Base-by-base conservation (phyloP, 2,888 invertebrate genomes). In the Acanthopleura granulata region DNA sequence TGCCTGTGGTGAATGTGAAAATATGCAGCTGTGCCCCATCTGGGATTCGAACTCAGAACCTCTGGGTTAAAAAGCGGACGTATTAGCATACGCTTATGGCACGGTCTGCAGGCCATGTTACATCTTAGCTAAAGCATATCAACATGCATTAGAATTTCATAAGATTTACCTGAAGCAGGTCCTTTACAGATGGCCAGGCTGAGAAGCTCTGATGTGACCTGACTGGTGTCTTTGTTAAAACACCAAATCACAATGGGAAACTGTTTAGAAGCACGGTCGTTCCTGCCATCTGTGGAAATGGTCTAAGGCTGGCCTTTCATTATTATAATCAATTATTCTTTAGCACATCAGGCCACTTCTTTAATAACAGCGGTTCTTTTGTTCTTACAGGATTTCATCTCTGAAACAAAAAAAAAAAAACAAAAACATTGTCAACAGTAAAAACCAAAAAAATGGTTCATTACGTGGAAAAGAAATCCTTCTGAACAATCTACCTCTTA, bases 271-370 rank as follows among this genome's bases (percentile, higher is more conserved):
- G 12, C 15, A 62, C 22, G 12, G 27, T 62, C 66, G n/a, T 62
- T 62, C 12, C 66, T 62, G 12, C 66, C 66, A 62, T 62, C 66
- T 22, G 66, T 62, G 14, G 66, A 62, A 15, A 62, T 62, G 15
- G 66, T 62, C 15, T 22, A 62, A 15, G 66, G 69, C 16, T 16
- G 27, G 12, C 25, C 30, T 27, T 69, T 69, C 69, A 69, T 25
- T 9, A 4, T 29, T 25, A 22, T 25, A 69, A 30, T 69, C 30
- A 69, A 27, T 4, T 1, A 25, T 29, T 69, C 30, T 69, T 69
- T 18, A 18, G 27, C 30, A 30, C 16, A 1, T 16, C 27, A 4
- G 27, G 69, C 69, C 25, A 69, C 1, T 25, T 69, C 69, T 30
- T 69, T 69, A 69, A 69, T 30, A 27, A 69, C 18, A 22, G 69